Base-by-base conservation (phyloP, 2,888 invertebrate genomes). In the Leptura quadrifasciata region DNA sequence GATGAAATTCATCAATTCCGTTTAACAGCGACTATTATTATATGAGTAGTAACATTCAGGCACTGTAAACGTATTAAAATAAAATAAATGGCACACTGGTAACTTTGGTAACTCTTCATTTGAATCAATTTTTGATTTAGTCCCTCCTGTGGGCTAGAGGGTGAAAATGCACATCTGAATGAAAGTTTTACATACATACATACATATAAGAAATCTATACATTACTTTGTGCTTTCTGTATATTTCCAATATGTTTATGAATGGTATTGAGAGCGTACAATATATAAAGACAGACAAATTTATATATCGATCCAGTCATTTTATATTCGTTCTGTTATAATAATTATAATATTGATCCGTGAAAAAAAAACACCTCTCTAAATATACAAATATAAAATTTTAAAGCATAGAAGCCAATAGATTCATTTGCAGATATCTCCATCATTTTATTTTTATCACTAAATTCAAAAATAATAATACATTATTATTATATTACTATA, bases 171-270 rank as follows among this genome's bases (percentile, higher is more conserved):
- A 47, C 12, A 39, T 47, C n/a, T 12, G 15, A 47, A 47, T 47
- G n/a, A 47, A 47, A 47, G 15, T 10, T 15, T 39, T 39, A 39
- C 10, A 15, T 39, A 39, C 15, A 15, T 39, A 39, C 39, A 39
- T 39, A 39, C 39, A 39, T 39, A 15, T 39, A 10, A n/a, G n/a
- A 47, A 47, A 47, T 47, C 47, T n/a, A 47, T 39, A 47, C 5
- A n/a, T n/a, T 47, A 47, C 15, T 47, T 47, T n/a, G 47, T 47
- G 47, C 47, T 47, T 47, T n/a, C n/a, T 47, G 47, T 47, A 39
- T 39, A 47, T 47, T 47, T n/a, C 15, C 47, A 47, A 47, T 39
- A 39, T 39, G 39, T 39, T 39, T 39, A 47, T n/a, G 5, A 47
- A 2, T 47, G 6, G 3, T 47, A n/a, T 47, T n/a, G 17, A 0